Percentiles rank a stretch among this genome's conserved stretches.
Conservation (phyloP, 2,797 vertebrate genomes). For the Mormyrops boulengeri region DNA sequence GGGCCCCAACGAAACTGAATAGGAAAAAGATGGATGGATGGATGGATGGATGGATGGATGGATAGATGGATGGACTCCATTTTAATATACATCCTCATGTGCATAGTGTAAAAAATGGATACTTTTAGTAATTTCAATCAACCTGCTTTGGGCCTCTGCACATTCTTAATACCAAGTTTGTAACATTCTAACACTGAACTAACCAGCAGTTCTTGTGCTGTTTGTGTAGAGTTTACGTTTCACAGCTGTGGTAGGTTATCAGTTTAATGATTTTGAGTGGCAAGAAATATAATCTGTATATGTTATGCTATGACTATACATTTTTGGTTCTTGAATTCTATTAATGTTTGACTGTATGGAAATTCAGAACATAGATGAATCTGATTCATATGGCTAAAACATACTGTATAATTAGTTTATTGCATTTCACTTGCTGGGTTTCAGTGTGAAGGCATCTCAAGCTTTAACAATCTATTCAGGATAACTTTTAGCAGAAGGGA, state of each 20-base stretch:
- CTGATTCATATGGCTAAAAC: neutral
- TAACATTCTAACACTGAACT: neutral
- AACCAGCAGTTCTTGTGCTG: neutral
- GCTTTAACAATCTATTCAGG: conserved; percentile 17
- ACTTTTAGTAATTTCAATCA: neutral
- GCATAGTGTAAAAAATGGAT: neutral
- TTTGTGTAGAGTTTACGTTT: neutral
- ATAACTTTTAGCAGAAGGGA: conserved; percentile 17
- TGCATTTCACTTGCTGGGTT: neutral
- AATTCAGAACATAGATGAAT: neutral
- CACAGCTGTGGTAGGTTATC: neutral
- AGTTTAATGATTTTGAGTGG: neutral
- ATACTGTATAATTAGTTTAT: neutral
- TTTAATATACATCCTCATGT: neutral
- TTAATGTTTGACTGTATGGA: neutral
- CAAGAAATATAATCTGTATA: neutral
- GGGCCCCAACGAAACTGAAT: neutral
- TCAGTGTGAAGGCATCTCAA: conserved; percentile 16
- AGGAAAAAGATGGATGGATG: neutral
- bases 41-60: neutral
- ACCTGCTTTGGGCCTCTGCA: neutral
- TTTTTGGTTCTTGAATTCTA: neutral
- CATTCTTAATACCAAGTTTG: neutral
- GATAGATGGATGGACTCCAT: neutral
- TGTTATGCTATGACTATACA: neutral